phyloP scores from a whole-genome alignment of 2,113 vertebrate genomes.

The Alouatta palliata region DNA sequence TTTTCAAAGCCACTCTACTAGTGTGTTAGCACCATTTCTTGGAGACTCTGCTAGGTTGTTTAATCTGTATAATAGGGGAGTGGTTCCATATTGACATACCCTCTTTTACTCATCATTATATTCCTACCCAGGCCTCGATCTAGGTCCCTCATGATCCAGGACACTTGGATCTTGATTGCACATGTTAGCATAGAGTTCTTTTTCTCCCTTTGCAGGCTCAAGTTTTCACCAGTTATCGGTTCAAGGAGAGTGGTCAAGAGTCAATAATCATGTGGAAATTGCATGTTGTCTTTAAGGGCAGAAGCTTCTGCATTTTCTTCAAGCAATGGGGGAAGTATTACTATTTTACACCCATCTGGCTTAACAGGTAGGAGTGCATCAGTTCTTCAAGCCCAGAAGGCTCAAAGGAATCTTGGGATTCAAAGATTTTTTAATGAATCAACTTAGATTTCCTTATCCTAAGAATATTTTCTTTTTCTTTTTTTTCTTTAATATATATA shows the following conservation, averaged over 20 bases:
- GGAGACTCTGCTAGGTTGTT: neutral
- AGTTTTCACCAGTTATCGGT: neutral
- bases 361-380: neutral
- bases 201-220: neutral
- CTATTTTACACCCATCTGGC: too few species aligned
- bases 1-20: neutral
- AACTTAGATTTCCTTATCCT: neutral
- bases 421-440: neutral
- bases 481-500: neutral
- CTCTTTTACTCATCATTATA: neutral
- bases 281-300: neutral
- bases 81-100: neutral
- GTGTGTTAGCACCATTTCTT: neutral
- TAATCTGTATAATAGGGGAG: neutral
- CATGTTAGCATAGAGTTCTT: neutral
- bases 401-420: neutral
- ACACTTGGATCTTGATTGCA: too few species aligned
- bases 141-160: neutral
- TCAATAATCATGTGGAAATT: neutral
- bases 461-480: neutral
- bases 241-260: neutral
- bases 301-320: neutral
- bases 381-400: neutral
- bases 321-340: neutral
- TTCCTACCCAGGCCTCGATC: neutral